Evolutionary conservation across 2,888 invertebrate genomes (phyloP).

Genomic region (Sarcophaga variegata): DNA sequence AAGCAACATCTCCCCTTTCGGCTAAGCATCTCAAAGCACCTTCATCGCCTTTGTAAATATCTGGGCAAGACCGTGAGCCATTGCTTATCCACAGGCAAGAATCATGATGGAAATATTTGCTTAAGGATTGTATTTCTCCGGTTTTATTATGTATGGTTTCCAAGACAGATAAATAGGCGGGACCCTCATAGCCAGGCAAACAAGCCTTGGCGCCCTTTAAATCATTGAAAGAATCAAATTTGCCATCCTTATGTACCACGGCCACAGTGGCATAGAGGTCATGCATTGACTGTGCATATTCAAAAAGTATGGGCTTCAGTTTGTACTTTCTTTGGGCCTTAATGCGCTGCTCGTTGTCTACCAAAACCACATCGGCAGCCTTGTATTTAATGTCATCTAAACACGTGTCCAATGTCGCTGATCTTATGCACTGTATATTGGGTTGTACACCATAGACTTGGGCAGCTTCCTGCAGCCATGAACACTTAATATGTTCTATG

Average conservation of each 20-base stretch:
- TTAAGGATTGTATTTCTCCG: conserved; percentile 75
- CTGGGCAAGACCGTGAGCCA: conserved; percentile 80
- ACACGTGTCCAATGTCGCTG: conserved; percentile 85
- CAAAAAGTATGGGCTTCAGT: conserved; percentile 77
- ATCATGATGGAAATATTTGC: conserved; percentile 85
- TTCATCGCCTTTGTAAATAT: conserved; percentile 83
- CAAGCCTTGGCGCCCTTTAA: conserved; percentile 88
- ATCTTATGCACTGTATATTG: conserved; percentile 88
- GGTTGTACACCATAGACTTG: conserved; percentile 90
- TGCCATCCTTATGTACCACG: conserved; percentile 85
- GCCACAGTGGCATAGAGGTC: conserved; percentile 84
- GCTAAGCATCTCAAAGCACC: conserved; percentile 87
- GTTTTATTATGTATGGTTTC: conserved; percentile 81
- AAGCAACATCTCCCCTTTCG: conserved; percentile 90
- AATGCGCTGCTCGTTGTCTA: conserved; percentile 88
- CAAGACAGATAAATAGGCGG: conserved; percentile 86
- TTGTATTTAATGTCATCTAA: conserved; percentile 85
- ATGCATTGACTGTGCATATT: conserved; percentile 78
- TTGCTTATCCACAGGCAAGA: conserved; percentile 84
- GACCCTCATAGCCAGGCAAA: conserved; percentile 90
- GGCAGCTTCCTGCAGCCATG: conserved; percentile 89
- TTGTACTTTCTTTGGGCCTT: conserved; percentile 85
- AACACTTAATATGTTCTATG: conserved; percentile 89
- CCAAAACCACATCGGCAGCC: conserved; percentile 88
- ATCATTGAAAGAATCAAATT: conserved; percentile 84